These are phyloP conservation scores for Melieria crassipennis DNA, from an alignment of 2,888 invertebrate species.

Conservation along the genomic window DNA sequence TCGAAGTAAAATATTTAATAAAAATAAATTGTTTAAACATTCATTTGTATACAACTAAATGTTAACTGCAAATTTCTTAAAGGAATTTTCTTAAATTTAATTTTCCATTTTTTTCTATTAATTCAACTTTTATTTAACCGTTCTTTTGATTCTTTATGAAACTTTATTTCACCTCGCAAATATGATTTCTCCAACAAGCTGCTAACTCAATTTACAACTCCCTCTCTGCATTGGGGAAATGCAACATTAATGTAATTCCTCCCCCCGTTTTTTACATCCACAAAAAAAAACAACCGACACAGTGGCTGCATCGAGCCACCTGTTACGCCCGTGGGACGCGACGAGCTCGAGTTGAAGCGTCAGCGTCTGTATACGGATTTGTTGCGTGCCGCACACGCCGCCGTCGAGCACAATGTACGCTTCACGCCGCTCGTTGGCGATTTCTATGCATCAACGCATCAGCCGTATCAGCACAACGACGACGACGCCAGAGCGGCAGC, in stretches of 20 bases:
- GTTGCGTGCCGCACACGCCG: slow-evolving; percentile 76
- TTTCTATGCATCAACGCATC: not conserved
- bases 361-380: slow-evolving; percentile 83
- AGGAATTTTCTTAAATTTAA: too few relatives aligned
- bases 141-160: too few relatives aligned
- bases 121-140: too few relatives aligned
- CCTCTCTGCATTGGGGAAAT: not conserved
- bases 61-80: too few relatives aligned
- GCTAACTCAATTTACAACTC: not conserved
- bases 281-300: slow-evolving; percentile 13
- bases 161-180: too few relatives aligned
- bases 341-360: slow-evolving; percentile 79
- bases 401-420: slow-evolving; percentile 78
- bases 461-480: not conserved
- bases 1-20: too few relatives aligned
- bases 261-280: not conserved
- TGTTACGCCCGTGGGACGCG: slow-evolving; percentile 80
- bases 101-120: too few relatives aligned
- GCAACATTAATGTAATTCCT: not conserved
- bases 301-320: slow-evolving; percentile 69
- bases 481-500: not conserved
- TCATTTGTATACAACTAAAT: too few relatives aligned
- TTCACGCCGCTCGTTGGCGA: slow-evolving; percentile 73
- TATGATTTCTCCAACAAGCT: too few relatives aligned
- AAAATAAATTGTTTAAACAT: too few relatives aligned